Base-by-base conservation (phyloP, 2,888 invertebrate species). In the Mayetiola destructor region DNA sequence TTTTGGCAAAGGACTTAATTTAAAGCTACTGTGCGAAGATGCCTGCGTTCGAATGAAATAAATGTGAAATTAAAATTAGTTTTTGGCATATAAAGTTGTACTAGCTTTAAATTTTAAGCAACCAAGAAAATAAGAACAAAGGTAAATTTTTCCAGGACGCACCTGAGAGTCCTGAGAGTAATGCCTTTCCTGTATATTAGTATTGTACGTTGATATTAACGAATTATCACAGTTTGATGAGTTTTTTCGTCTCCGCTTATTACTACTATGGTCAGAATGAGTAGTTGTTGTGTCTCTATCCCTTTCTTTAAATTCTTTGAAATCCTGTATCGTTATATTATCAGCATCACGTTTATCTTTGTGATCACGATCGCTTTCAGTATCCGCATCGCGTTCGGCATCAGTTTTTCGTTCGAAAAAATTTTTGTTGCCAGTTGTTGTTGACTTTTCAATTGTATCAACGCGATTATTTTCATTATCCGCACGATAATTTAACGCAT, bases 81-180 rank as follows among this genome's bases (percentile, higher is more conserved):
- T 21, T 23, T 27, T 48, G 3, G 21, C 9, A 56, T 18, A 37
- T 37, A 56, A 36, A 54, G n/a, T n/a, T n/a, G n/a, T n/a, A 16
- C 36, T 12, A 4, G 36, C 36, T 36, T 12, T 36, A 5, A 12
- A n/a, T 36, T 16, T 21, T 52, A 21, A 27, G 14, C 14, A 14
- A 48, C 8, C 12, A n/a, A 14, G 2, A 21, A 30, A 20, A 23
- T 20, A 39, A 39, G 55, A 42, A 42, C 39, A 36, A 37, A 56
- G 3, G 23, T 36, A 37, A 12, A 37, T 56, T 37, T 40, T 27
- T 36, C 36, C 16, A 23, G 36, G 1, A 62, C 64, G 68, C 69
- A 82, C 82, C 80, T 81, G 81, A 74, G 81, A 78, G 73, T 82
- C 81, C 69, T 72, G 72, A 63, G 77, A 75, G 70, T 78, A 76